Evolutionary conservation across 2,888 invertebrate genomes (phyloP).

Genomic region (Himalopsyche kuldschensis): DNA sequence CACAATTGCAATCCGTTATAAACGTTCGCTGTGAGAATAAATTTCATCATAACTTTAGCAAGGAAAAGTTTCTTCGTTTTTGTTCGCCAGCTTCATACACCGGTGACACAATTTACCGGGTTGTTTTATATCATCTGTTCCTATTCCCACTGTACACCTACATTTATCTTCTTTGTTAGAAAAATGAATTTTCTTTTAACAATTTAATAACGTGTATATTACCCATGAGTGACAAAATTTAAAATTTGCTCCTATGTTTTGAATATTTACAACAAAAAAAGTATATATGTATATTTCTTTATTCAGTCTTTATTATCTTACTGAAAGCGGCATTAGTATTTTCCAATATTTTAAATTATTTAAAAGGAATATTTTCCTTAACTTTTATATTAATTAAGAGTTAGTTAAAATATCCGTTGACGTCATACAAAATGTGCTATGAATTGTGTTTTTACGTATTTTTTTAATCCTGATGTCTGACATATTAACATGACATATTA

Average conservation of each 20-base stretch:
- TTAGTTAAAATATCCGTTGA: no score
- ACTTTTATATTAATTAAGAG: no score
- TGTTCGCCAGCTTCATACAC: not conserved
- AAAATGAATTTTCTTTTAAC: not conserved
- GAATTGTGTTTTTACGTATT: no score
- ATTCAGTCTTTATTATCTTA: not conserved
- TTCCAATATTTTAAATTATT: no score
- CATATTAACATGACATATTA: no score
- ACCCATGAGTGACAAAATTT: not conserved
- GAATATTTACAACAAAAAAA: not conserved
- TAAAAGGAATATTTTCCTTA: no score
- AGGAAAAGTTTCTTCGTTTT: not conserved
- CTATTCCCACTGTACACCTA: not conserved
- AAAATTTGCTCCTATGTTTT: not conserved
- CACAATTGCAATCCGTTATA: no score
- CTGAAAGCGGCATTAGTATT: no score
- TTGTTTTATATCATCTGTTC: not conserved
- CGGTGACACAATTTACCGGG: not conserved
- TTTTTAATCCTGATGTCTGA: no score
- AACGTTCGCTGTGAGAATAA: not conserved
- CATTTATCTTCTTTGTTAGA: not conserved
- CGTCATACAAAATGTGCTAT: no score
- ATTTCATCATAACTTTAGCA: not conserved
- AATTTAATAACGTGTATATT: not conserved
- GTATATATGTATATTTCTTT: not conserved